A percentile compares a stretch with the other conserved stretches of the same genome.
phyloP scores from a whole-genome alignment of 2,113 vertebrate species.

The Ploceus nigricollis region DNA sequence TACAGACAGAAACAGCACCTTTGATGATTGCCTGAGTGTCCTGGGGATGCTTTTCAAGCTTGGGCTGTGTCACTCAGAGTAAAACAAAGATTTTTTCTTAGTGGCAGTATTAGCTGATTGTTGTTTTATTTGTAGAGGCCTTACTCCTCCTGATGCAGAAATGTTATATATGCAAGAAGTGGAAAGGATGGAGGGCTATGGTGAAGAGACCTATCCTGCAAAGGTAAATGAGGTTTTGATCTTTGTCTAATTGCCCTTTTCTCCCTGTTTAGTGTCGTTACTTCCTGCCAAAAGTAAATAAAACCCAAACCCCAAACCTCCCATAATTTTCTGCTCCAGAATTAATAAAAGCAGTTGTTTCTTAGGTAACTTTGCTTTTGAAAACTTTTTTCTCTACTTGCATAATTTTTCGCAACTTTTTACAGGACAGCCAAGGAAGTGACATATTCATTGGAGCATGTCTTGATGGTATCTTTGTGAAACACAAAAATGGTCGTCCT shows the following conservation, averaged over 20 bases:
- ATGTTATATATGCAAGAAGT: slow-evolving; percentile 97
- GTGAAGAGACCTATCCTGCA: slow-evolving; percentile 91
- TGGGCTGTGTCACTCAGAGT: background rate
- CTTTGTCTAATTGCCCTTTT: background rate
- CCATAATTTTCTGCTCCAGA: background rate
- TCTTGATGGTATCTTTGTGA: slow-evolving; percentile 94
- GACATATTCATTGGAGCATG: slow-evolving; percentile 91
- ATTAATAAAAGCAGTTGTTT: background rate
- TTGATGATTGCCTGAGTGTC: background rate
- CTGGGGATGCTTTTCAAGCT: background rate
- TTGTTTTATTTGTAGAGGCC: slow-evolving; percentile 79
- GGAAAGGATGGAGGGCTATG: slow-evolving; percentile 94
- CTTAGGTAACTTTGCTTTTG: background rate
- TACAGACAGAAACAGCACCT: background rate
- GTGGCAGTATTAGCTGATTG: background rate
- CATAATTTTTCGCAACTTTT: background rate
- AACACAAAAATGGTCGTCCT: slow-evolving; percentile 89
- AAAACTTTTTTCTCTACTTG: background rate
- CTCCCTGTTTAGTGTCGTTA: background rate
- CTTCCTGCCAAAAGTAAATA: background rate
- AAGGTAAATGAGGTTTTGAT: slow-evolving; percentile 77
- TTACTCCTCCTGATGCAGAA: slow-evolving; percentile 90
- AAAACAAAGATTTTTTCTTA: background rate
- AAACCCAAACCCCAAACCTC: background rate
- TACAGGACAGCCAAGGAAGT: slow-evolving; percentile 90